Conservation (phyloP, 2,888 invertebrate species). For the Oxytorus armatus region DNA sequence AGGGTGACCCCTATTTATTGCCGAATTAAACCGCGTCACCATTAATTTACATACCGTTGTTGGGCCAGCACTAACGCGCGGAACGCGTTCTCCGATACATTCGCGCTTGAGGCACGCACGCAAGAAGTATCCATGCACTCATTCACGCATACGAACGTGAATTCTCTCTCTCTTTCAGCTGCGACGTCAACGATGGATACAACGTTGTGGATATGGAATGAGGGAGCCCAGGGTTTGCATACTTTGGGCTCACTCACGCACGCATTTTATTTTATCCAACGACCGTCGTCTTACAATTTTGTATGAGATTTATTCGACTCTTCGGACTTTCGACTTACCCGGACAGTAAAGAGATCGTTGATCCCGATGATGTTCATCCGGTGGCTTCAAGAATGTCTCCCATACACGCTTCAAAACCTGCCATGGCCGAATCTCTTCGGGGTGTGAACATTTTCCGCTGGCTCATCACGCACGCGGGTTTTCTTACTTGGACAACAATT, state of each 20-base stretch:
- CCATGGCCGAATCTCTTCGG: too few species aligned
- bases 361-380: conserved; percentile 60
- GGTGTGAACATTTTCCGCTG: too few species aligned
- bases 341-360: conserved; percentile 63
- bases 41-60: conserved; percentile 83
- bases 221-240: conserved; percentile 48
- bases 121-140: conserved; percentile 30
- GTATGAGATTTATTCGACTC: conserved; percentile 62
- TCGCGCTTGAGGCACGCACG: conserved; percentile 47
- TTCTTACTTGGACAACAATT: too few species aligned
- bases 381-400: conserved; percentile 27
- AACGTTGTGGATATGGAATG: conserved; percentile 32
- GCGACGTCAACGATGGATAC: conserved; percentile 55
- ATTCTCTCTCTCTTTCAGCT: conserved; percentile 21
- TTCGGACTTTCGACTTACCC: conserved; percentile 33
- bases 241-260: conserved; percentile 43
- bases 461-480: too few species aligned
- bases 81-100: conserved; percentile 68
- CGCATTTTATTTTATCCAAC: conserved; percentile 62
- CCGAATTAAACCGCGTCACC: conserved; percentile 84
- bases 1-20: conserved; percentile 84
- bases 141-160: conserved; percentile 23
- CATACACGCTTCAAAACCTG: background rate
- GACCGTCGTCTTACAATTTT: conserved; percentile 57
- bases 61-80: conserved; percentile 69